Percentiles rank a stretch among this genome's conserved stretches.
These are phyloP conservation scores for Sander lucioperca DNA, from an alignment of 2,113 vertebrate species.

Conservation along the genomic window DNA sequence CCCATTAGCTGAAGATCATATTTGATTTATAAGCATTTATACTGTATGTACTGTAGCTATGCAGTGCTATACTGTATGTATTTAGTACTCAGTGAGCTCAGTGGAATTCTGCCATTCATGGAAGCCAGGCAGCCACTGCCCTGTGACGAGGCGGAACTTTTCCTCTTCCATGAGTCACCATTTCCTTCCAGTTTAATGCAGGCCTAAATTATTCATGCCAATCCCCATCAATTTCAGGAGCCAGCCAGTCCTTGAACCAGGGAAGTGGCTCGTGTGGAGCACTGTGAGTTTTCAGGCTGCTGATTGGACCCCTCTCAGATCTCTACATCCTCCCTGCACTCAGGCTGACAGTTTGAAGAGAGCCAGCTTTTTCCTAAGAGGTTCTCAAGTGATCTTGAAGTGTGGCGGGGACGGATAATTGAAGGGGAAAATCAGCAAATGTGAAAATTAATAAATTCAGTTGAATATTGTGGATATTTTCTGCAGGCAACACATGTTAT, in stretches of 20 bases:
- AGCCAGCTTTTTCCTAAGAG: slow-evolving; percentile 52
- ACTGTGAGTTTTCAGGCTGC: slow-evolving; percentile 14
- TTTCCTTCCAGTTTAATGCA: slow-evolving; percentile 71
- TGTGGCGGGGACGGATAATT: background rate
- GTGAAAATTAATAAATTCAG: background rate
- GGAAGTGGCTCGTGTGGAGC: slow-evolving; percentile 26
- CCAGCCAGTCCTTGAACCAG: slow-evolving; percentile 49
- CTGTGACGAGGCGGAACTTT: slow-evolving; percentile 49
- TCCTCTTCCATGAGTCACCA: slow-evolving; percentile 69
- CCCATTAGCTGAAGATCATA: background rate
- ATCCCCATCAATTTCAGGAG: slow-evolving; percentile 67
- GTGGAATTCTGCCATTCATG: background rate
- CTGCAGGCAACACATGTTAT: background rate
- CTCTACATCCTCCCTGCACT: slow-evolving; percentile 21
- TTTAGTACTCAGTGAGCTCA: background rate
- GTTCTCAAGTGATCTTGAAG: slow-evolving; percentile 33
- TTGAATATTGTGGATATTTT: background rate
- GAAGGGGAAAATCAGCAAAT: background rate
- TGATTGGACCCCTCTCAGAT: slow-evolving; percentile 31
- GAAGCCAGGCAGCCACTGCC: slow-evolving; percentile 14
- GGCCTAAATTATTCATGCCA: slow-evolving; percentile 79
- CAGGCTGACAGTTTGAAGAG: slow-evolving; percentile 56
- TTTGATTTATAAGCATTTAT: background rate
- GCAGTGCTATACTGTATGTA: background rate
- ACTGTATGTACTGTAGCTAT: background rate